A percentile compares a stretch with the other conserved stretches of the same genome.
Evolutionary conservation across 2,797 vertebrate species (phyloP).

Genomic region (Triplophysa yarkandensis): DNA sequence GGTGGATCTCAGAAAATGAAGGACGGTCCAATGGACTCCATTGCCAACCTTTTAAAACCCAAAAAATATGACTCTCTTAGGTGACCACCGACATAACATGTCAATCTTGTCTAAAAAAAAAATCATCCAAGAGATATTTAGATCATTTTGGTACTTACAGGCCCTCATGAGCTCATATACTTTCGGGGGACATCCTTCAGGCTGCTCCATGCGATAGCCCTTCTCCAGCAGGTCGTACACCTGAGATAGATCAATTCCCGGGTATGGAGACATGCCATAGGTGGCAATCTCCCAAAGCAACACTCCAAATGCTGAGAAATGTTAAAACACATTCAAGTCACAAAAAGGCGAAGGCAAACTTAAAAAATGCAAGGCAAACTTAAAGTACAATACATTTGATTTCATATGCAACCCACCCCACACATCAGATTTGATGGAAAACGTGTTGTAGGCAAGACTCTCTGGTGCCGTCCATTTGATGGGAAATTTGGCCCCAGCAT

Average conservation of each 20-base stretch:
- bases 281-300: conserved; percentile 98
- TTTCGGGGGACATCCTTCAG: conserved; percentile 96
- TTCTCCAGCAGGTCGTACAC: conserved; percentile 98
- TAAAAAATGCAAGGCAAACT: neutral
- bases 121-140: neutral
- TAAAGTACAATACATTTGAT: neutral
- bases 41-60: conserved; percentile 86
- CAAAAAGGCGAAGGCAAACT: neutral
- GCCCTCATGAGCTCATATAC: conserved; percentile 99
- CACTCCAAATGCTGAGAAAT: conserved; percentile 89
- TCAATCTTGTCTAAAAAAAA: neutral
- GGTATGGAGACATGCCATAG: conserved; percentile 98
- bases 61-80: neutral
- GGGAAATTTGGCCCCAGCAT: conserved; percentile 97
- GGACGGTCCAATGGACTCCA: conserved; percentile 96
- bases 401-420: conserved; percentile 84
- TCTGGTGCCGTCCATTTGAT: conserved; percentile 99
- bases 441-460: conserved; percentile 97
- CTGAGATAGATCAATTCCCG: conserved; percentile 97
- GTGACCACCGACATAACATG: neutral
- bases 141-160: conserved; percentile 80
- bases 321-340: neutral
- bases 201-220: conserved; percentile 98
- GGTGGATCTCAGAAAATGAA: conserved; percentile 96
- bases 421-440: conserved; percentile 97